Conservation (phyloP, 2,888 invertebrate genomes). For the Scaptomyza reducta region DNA sequence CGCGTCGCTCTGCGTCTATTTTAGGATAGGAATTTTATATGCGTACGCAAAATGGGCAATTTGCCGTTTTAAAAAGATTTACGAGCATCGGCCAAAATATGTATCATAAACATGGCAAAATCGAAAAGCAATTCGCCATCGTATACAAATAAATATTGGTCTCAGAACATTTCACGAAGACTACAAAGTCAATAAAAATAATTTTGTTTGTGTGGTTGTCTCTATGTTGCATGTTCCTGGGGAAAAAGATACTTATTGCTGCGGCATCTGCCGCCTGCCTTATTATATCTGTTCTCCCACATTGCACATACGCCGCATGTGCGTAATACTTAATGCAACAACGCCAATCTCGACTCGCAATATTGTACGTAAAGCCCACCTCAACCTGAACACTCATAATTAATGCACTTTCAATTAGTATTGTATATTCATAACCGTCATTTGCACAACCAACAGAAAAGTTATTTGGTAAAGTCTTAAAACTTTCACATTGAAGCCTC, state of each 20-base stretch:
- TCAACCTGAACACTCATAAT: slow-evolving; percentile 14
- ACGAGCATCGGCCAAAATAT: slow-evolving; percentile 56
- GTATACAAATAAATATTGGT: slow-evolving; percentile 19
- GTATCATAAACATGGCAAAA: slow-evolving; percentile 64
- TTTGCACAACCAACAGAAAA: not conserved
- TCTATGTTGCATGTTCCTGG: not conserved
- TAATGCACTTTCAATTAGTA: slow-evolving; percentile 26
- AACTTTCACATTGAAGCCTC: slow-evolving; percentile 4
- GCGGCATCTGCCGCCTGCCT: slow-evolving; percentile 44
- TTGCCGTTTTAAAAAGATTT: slow-evolving; percentile 69
- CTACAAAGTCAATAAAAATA: slow-evolving; percentile 39
- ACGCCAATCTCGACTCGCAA: slow-evolving; percentile 3
- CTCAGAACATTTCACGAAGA: slow-evolving; percentile 14
- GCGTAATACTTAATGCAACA: slow-evolving; percentile 56
- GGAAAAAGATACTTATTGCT: slow-evolving; percentile 17
- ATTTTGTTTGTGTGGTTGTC: not conserved
- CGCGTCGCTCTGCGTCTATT: slow-evolving; percentile 17
- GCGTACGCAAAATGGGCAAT: slow-evolving; percentile 61
- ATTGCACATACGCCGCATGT: slow-evolving; percentile 60
- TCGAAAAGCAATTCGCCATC: slow-evolving; percentile 15
- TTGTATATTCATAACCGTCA: not conserved
- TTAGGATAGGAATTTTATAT: slow-evolving; percentile 21
- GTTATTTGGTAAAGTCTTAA: not conserved
- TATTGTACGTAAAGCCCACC: slow-evolving; percentile 10
- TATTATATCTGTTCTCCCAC: slow-evolving; percentile 26